Conservation (phyloP, 1,140 invertebrate species). For the Anastatus disparis region DNA sequence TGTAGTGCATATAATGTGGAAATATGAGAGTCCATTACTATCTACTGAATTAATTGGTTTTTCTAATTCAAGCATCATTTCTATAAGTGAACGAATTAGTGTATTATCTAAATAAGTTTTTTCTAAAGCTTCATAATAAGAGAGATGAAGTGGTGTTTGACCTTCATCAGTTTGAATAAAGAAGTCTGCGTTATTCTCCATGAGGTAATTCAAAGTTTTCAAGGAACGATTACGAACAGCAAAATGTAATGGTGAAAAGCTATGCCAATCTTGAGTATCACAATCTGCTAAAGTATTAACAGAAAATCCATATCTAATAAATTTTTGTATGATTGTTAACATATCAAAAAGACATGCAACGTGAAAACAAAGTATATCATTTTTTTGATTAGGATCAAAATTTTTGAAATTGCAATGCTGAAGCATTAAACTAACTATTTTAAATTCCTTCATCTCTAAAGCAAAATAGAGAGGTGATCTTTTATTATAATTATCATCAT, state of each 20-base stretch:
- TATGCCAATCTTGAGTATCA: not conserved
- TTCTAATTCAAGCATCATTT: not conserved
- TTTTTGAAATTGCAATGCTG: constrained; percentile 10
- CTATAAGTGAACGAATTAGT: not conserved
- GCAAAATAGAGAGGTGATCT: not conserved
- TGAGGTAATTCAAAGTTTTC: not conserved
- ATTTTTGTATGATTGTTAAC: not conserved
- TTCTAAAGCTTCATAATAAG: constrained; percentile 6
- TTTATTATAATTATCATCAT: not conserved
- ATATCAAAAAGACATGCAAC: constrained; percentile 17
- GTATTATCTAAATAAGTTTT: not conserved
- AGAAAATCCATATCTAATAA: constrained; percentile 1
- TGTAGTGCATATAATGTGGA: constrained; percentile 23
- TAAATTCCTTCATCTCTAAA: not conserved
- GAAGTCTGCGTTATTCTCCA: not conserved
- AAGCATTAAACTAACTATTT: constrained; percentile 9
- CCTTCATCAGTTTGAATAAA: not conserved
- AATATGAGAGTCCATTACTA: not conserved
- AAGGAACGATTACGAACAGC: constrained; percentile 3
- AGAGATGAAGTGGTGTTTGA: constrained; percentile 13
- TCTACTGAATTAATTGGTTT: not conserved
- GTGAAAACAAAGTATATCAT: not conserved
- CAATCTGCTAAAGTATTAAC: not conserved
- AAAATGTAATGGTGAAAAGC: constrained; percentile 23
- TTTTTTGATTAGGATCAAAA: not conserved